Evolutionary conservation across 2,888 invertebrate species (phyloP).

Genomic region (Sarcophaga rosellei): DNA sequence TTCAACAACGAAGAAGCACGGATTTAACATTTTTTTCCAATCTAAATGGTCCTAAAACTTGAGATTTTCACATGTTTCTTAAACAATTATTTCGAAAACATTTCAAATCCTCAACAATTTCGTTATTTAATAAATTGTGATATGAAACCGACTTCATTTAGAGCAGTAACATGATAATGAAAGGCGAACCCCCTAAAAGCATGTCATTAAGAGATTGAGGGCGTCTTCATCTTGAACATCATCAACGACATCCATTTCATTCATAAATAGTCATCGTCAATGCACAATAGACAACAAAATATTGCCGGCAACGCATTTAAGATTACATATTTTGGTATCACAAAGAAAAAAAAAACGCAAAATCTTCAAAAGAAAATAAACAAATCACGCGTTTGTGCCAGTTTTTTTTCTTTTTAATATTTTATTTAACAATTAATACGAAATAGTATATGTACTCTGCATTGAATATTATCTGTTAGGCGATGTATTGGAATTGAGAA

Average conservation of each 20-base stretch:
- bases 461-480: neutral
- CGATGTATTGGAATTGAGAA: too few relatives aligned
- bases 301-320: neutral
- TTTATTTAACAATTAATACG: neutral
- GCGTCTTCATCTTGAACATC: conserved; percentile 1
- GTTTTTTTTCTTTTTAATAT: neutral
- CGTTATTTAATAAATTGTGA: neutral
- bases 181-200: neutral
- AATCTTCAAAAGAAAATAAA: too few relatives aligned
- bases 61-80: too few relatives aligned
- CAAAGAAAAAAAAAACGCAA: neutral
- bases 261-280: neutral
- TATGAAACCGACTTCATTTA: conserved; percentile 8
- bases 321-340: neutral
- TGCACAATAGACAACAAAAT: neutral
- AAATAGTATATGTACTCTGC: neutral
- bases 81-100: too few relatives aligned
- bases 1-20: too few relatives aligned
- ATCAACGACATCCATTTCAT: neutral
- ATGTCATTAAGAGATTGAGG: neutral
- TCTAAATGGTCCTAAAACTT: too few relatives aligned
- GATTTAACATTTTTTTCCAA: too few relatives aligned
- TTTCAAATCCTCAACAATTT: neutral
- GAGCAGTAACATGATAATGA: neutral
- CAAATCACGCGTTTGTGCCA: neutral